Evolutionary conservation across 2,797 vertebrate genomes (phyloP), one percentile per base, ranked within the genome.

Genomic region (Amniataba percoides): DNA sequence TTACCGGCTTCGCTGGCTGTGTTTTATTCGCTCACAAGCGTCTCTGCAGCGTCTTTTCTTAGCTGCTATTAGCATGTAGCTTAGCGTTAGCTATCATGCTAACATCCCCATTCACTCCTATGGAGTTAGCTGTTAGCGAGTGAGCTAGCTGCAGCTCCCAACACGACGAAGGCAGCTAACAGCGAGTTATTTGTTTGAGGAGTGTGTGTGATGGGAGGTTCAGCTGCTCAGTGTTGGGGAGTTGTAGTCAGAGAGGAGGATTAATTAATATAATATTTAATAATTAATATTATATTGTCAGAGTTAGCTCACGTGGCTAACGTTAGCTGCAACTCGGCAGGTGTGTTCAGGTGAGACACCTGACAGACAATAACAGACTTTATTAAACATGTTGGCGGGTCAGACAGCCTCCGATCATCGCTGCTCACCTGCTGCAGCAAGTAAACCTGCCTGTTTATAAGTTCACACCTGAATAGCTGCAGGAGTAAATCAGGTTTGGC

Each of bases 51-150:
- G 27, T 21, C 8, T 14, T 16, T 19, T 12, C 9, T n/a, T 19
- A 16, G 39, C 18, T 5, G 43, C 25, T 15, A 9, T 40, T 75
- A 68, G 72, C 77, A 18, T 31, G 3, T 46, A 74, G 65, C 73
- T 73, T 5, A 74, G 40, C 56, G 2, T 78, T 92, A 91, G 88
- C 90, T 85, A 15, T 0, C 3, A 63, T 13, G 88, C 87, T 92
- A 90, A 76, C 43, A 12, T 15, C 21, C 42, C 36, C 6, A 46
- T 73, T 9, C 11, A 74, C 83, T 80, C 39, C 46, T 34, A 81
- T 77, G 1, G 34, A 51, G 4, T 2, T 48, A 66, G 42, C 45
- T 45, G 11, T 49, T 82, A 81, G 84, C 39, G 62, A 40, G 70
- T 53, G 13, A n/a, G 49, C 23, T 85, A 68, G 23, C 64, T 42